Conservation (phyloP, 2,888 invertebrate genomes). For the Chrysomela aeneicollis region DNA sequence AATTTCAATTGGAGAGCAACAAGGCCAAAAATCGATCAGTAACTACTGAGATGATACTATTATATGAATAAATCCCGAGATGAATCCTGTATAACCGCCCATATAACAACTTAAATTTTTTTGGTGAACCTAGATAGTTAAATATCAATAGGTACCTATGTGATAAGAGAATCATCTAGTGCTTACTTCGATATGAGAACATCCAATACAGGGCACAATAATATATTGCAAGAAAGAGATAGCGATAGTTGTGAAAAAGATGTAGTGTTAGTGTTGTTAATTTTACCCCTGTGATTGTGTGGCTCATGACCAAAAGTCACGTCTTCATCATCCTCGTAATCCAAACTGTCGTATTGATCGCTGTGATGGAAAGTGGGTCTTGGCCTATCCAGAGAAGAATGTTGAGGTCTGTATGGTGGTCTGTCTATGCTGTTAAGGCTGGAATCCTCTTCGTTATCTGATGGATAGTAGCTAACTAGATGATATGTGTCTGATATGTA, state of each 20-base stretch:
- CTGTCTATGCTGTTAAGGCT: constrained; percentile 58
- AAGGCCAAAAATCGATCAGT: no score
- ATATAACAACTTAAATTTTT: no score
- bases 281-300: constrained; percentile 50
- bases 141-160: no score
- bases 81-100: no score
- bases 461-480: constrained; percentile 60
- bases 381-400: constrained; percentile 41
- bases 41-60: no score
- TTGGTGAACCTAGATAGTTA: no score
- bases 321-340: constrained; percentile 41
- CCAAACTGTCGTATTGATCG: constrained; percentile 33
- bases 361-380: constrained; percentile 23
- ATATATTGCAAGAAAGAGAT: not conserved
- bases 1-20: no score
- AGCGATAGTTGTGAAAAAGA: not conserved
- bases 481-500: constrained; percentile 58
- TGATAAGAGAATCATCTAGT: no score
- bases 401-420: constrained; percentile 53
- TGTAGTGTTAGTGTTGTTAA: not conserved
- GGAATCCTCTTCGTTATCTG: constrained; percentile 52
- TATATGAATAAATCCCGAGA: no score
- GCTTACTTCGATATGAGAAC: no score
- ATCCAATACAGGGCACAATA: no score
- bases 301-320: constrained; percentile 35